These are phyloP conservation scores for Loxodonta africana DNA, from an alignment of 2,113 vertebrate genomes.

Conservation along the genomic window DNA sequence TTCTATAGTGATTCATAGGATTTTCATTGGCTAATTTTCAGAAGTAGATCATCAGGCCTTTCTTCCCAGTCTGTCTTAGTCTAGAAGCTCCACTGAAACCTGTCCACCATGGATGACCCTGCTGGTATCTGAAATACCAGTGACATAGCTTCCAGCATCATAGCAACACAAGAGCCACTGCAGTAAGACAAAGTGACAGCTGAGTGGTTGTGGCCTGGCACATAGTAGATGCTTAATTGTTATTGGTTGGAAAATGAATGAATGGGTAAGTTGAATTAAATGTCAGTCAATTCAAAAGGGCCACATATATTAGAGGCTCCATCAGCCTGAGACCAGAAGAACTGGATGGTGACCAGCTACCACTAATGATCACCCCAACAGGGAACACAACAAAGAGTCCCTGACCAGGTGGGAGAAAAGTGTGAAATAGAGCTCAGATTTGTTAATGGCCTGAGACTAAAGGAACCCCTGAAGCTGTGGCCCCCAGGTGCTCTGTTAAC, in stretches of 20 bases:
- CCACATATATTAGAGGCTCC: too few relatives aligned
- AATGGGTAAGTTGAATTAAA: slow-evolving; percentile 26
- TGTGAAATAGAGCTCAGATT: too few relatives aligned
- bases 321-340: too few relatives aligned
- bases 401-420: too few relatives aligned
- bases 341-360: too few relatives aligned
- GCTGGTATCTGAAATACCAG: neutral
- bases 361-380: too few relatives aligned
- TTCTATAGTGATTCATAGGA: neutral
- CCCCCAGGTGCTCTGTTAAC: too few relatives aligned
- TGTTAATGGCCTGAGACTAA: too few relatives aligned
- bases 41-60: neutral
- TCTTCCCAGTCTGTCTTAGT: neutral
- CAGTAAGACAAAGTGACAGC: neutral
- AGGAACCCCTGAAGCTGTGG: too few relatives aligned
- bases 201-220: neutral
- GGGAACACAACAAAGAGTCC: too few relatives aligned
- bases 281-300: slow-evolving; percentile 8
- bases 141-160: neutral
- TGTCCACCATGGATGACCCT: neutral
- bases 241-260: slow-evolving; percentile 34
- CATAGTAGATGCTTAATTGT: neutral
- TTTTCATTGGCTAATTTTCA: neutral
- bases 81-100: neutral
- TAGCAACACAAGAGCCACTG: neutral